Evolutionary conservation across 2,797 vertebrate genomes (phyloP).

Genomic region (Ciconia nigra): DNA sequence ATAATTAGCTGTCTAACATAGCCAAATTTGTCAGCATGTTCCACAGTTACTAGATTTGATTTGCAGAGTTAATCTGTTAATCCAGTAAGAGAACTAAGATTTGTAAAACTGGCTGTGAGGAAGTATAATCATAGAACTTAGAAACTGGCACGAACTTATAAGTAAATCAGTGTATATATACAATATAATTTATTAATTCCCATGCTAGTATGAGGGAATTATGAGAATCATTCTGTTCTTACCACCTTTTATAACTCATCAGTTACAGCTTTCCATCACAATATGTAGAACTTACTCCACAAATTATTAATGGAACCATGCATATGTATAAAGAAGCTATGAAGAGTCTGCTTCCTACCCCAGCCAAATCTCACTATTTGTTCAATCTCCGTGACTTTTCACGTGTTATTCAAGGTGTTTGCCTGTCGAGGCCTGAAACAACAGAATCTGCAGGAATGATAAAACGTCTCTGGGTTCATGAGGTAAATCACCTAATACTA

Average conservation of each 20-base stretch:
- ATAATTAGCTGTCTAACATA: neutral
- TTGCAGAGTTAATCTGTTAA: neutral
- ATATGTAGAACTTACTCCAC: slow-evolving; percentile 80
- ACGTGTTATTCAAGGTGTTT: slow-evolving; percentile 90
- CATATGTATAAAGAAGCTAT: slow-evolving; percentile 86
- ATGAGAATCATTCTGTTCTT: neutral
- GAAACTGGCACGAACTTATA: neutral
- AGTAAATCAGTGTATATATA: neutral
- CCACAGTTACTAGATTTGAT: neutral
- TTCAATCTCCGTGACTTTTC: slow-evolving; percentile 93
- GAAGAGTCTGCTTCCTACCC: slow-evolving; percentile 88
- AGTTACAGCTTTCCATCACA: slow-evolving; percentile 84
- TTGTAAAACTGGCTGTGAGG: neutral
- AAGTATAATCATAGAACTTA: neutral
- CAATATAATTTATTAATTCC: neutral
- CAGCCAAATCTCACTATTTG: slow-evolving; percentile 91
- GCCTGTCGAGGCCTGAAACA: slow-evolving; percentile 87
- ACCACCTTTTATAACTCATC: slow-evolving; percentile 3
- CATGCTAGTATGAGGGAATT: neutral
- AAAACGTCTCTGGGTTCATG: slow-evolving; percentile 91
- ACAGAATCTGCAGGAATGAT: slow-evolving; percentile 76
- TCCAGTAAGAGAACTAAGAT: neutral
- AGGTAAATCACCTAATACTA: slow-evolving; percentile 73
- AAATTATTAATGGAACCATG: slow-evolving; percentile 84
- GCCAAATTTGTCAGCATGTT: neutral